These are phyloP conservation scores for Montipora efflorescens DNA, from an alignment of 64 coral and sea anemone species.

Conservation along the genomic window DNA sequence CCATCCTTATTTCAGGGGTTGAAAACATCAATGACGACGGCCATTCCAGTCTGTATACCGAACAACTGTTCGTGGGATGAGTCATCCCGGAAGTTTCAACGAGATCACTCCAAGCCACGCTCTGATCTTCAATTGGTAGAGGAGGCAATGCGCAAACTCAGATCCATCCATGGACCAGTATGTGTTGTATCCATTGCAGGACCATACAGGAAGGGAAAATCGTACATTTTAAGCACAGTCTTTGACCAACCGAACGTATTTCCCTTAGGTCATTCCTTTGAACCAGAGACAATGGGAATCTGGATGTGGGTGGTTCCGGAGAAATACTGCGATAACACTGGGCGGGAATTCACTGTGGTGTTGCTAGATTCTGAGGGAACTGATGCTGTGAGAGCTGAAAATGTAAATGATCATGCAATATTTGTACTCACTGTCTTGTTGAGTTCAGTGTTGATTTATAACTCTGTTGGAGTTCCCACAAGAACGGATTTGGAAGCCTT, in stretches of 20 bases:
- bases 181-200: constrained; percentile 77
- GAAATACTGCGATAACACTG: constrained; percentile 40
- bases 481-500: constrained; percentile 69
- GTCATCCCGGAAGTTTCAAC: constrained; percentile 10
- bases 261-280: constrained; percentile 66
- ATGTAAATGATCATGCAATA: constrained; percentile 63
- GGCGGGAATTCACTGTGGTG: constrained; percentile 63
- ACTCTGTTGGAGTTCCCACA: constrained; percentile 71
- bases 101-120: background rate
- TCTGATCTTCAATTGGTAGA: constrained; percentile 22
- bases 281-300: constrained; percentile 77
- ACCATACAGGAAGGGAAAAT: constrained; percentile 71
- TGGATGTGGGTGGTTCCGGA: constrained; percentile 78
- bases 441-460: constrained; percentile 76
- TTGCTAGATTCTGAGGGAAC: constrained; percentile 73
- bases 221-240: constrained; percentile 67
- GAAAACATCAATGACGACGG: background rate
- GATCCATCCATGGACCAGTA: constrained; percentile 47
- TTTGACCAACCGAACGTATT: constrained; percentile 73
- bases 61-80: constrained; percentile 68
- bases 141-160: constrained; percentile 41
- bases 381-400: constrained; percentile 53
- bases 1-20: background rate
- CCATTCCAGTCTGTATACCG: constrained; percentile 64
- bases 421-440: constrained; percentile 67